phyloP scores from a whole-genome alignment of 2,797 vertebrate species.

The Atherinosoma microstoma region DNA sequence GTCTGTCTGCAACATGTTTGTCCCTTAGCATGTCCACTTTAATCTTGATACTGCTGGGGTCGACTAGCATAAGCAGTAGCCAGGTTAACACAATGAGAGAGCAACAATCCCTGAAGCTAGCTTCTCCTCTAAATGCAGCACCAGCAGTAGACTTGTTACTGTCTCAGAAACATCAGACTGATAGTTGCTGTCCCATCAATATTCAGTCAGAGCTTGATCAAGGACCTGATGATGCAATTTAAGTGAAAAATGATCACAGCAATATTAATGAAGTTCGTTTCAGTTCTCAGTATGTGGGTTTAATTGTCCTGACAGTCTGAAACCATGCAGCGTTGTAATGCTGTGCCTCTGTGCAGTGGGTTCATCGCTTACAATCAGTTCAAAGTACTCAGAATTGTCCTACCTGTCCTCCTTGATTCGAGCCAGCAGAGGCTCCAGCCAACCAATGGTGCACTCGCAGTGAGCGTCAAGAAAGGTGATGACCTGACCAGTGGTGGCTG shows the following conservation, averaged over 20 bases:
- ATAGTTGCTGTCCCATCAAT: slow-evolving; percentile 49
- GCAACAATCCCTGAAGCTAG: not conserved
- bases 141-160: slow-evolving; percentile 54
- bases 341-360: not conserved
- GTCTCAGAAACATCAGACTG: slow-evolving; percentile 44
- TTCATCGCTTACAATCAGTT: not conserved
- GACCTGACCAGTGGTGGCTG: slow-evolving; percentile 91
- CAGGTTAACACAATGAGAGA: not conserved
- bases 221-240: slow-evolving; percentile 53
- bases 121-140: slow-evolving; percentile 33
- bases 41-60: not conserved
- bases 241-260: slow-evolving; percentile 50
- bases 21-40: too few relatives aligned
- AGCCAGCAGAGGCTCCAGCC: slow-evolving; percentile 94
- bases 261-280: slow-evolving; percentile 24
- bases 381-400: slow-evolving; percentile 22
- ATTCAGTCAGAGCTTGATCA: slow-evolving; percentile 46
- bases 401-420: slow-evolving; percentile 95
- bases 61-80: not conserved
- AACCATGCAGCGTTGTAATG: not conserved
- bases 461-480: slow-evolving; percentile 98
- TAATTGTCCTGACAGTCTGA: slow-evolving; percentile 23
- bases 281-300: slow-evolving; percentile 22
- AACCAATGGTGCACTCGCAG: slow-evolving; percentile 95
- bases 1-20: not conserved